Base-by-base conservation (phyloP, 64 coral and sea anemone genomes). In the Actinia tenebrosa region DNA sequence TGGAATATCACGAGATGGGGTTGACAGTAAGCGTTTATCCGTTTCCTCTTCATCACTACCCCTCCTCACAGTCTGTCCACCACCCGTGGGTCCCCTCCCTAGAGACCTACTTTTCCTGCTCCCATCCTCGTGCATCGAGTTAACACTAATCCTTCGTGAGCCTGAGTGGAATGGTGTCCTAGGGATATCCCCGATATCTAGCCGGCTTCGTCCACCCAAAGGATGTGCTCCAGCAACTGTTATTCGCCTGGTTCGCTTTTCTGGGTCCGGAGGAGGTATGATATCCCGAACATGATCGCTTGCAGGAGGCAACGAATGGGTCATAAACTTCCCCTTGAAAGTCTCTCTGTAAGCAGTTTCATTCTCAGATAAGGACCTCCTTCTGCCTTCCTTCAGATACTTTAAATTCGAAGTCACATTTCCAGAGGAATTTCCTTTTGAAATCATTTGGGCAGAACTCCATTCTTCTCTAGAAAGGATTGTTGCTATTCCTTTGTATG, bases 11-110 rank as follows among this genome's bases (percentile, higher is more conserved):
- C 13, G 5, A 42, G 23, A 5, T 75, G 7, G 7, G 25, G 22
- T 42, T 37, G 69, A 3, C 69, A 75, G 26, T 75, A 75, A 43
- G 79, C 3, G 23, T 16, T 23, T 91, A 58, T 90, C 69, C 58
- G 58, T 72, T 16, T 80, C 89, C 56, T 86, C 89, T 14, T 81
- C 3, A 50, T 81, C 79, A 44, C 10, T 79, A 17, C 43, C 77
- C 50, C 17, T 52, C 5, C 46, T 81, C 1, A 16, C 16, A 50
- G 44, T 3, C 79, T 53, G 46, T 22, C 46, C 19, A 10, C 71
- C 79, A 23, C 27, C 27, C 7, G 16, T 81, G 79, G 10, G 45
- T 50, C 17, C 79, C 79, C 79, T 81, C 79, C 79, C 79, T 53
- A 75, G 69, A 15, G 69, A 75, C 26, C 15, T 22, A 37, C 79